Base-by-base conservation (phyloP, 2,888 invertebrate genomes). In the Sinopyrophorus schimmeli region DNA sequence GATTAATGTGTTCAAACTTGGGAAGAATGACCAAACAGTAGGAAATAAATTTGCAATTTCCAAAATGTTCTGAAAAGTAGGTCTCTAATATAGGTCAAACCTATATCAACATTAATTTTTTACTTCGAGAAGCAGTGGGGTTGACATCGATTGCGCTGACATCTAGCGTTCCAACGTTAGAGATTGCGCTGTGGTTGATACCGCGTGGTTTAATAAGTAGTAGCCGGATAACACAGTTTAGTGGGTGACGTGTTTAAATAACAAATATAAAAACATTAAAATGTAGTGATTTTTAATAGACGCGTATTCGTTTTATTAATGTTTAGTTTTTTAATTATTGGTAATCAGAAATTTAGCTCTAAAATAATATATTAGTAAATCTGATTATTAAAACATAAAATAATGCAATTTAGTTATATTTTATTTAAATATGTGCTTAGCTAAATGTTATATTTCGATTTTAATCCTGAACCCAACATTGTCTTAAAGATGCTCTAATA, bases 151-250 rank as follows among this genome's bases (percentile, higher is more conserved):
- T 44, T 54, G 53, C 49, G 55, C 54, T 59, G 64, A 61, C 64
- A 64, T 63, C 63, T 63, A 61, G 55, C 55, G 64, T 47, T 37
- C 47, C 46, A 54, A 47, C 50, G 48, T 56, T 58, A 54, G 63
- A 62, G 62, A 61, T 62, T 62, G 62, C 62, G 62, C 64, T 52
- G 52, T 57, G 58, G 57, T 57, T 46, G 54, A 40, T 55, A 53
- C 39, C 56, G 53, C 51, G 54, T 51, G 47, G 41, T 51, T 51
- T 47, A 41, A 49, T 53, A 48, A 48, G 42, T 53, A 53, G 53
- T 51, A 32, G 46, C 46, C 46, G 41, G 41, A 47, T 51, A 50
- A 50, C 50, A 50, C 47, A 31, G 51, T 47, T 47, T 47, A 42
- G 46, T 47, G 46, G 31, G 21, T 32, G 41, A 47, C 51, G 47